A percentile compares a stretch with the other conserved stretches of the same genome.
phyloP scores from a whole-genome alignment of 92 coral and sea anemone species.

The Phenganax stokvisi region DNA sequence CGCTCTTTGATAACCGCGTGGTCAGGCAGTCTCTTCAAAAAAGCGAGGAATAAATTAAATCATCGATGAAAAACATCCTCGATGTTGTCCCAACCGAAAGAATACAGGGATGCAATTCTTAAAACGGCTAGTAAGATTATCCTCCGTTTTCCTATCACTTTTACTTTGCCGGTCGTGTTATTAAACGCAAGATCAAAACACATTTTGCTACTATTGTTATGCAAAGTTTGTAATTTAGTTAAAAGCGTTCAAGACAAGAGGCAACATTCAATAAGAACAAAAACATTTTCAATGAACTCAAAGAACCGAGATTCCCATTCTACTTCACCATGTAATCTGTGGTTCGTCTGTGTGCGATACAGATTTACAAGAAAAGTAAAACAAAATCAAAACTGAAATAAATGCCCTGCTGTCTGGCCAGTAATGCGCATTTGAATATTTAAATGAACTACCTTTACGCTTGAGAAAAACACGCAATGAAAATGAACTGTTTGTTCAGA shows the following conservation, averaged over 20 bases:
- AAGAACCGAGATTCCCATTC: not conserved
- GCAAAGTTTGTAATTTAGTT: constrained; percentile 99
- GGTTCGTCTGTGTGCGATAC: not conserved
- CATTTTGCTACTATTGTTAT: constrained; percentile 81
- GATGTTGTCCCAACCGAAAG: not conserved
- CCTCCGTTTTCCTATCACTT: constrained; percentile 53
- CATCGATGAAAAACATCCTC: constrained; percentile 22
- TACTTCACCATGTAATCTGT: not conserved
- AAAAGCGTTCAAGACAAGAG: constrained; percentile 95
- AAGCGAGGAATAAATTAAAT: constrained; percentile 21
- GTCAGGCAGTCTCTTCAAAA: constrained; percentile 26
- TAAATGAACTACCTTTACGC: constrained; percentile 15
- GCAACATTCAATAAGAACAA: constrained; percentile 79
- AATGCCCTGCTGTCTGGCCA: constrained; percentile 15
- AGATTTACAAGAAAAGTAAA: not conserved
- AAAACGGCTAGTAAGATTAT: constrained; percentile 40
- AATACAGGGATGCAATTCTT: constrained; percentile 41
- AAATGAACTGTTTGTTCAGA: constrained; percentile 9
- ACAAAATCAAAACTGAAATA: constrained; percentile 15
- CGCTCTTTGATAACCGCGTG: constrained; percentile 37
- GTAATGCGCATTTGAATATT: constrained; percentile 25
- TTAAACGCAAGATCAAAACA: constrained; percentile 95
- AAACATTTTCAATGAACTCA: constrained; percentile 43
- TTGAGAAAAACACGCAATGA: not conserved
- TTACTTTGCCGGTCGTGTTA: constrained; percentile 48